These are phyloP conservation scores for Agrilus biguttatus DNA, from an alignment of 2,888 invertebrate genomes.

Conservation along the genomic window DNA sequence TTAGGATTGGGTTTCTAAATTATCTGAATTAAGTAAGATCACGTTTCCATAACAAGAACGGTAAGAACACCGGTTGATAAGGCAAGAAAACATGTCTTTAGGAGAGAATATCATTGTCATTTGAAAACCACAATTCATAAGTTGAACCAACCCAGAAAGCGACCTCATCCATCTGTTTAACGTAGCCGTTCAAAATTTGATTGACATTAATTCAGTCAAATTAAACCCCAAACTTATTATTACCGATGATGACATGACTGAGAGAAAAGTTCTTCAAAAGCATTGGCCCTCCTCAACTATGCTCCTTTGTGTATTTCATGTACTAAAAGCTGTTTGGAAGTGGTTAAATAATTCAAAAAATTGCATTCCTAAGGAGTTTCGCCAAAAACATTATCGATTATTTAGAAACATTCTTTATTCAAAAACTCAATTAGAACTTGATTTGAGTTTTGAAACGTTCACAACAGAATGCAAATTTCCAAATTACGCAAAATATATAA, in stretches of 20 bases:
- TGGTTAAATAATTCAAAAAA: constrained; percentile 1
- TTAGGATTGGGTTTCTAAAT: too few relatives aligned
- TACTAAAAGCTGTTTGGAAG: constrained; percentile 1
- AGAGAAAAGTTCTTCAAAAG: neutral
- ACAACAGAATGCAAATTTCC: neutral
- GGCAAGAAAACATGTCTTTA: too few relatives aligned
- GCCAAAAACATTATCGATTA: neutral
- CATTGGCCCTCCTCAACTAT: neutral
- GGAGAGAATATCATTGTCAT: too few relatives aligned
- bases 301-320: constrained; percentile 1
- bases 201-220: neutral
- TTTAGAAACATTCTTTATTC: neutral
- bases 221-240: constrained; percentile 1
- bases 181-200: neutral
- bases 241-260: constrained; percentile 1
- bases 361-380: neutral
- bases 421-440: too few relatives aligned
- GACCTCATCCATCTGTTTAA: neutral
- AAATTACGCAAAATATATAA: neutral
- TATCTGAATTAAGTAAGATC: too few relatives aligned
- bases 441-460: too few relatives aligned
- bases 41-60: too few relatives aligned
- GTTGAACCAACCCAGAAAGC: neutral
- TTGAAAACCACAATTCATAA: neutral
- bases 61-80: too few relatives aligned